Percentiles rank a stretch among this genome's conserved stretches.
Evolutionary conservation across 2,797 vertebrate genomes (phyloP).

Genomic region (Lagocephalus sceleratus): DNA sequence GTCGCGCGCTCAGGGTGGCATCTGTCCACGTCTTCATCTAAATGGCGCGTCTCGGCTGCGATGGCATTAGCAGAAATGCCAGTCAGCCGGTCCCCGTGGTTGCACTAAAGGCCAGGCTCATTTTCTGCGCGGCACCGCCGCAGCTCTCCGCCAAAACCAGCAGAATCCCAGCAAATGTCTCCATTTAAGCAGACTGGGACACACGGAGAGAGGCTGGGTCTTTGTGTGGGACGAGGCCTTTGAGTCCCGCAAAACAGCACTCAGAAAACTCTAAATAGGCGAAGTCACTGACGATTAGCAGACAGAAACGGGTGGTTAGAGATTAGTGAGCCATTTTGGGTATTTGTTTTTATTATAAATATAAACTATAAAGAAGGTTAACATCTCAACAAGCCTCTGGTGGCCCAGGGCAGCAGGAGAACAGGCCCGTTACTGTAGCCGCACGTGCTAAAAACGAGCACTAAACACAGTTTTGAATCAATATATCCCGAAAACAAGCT

Average conservation of each 20-base stretch:
- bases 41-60: constrained; percentile 56
- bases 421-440: too few species aligned
- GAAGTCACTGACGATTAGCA: too few species aligned
- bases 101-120: constrained; percentile 57
- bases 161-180: constrained; percentile 21
- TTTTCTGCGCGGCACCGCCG: constrained; percentile 36
- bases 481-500: too few species aligned
- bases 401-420: too few species aligned
- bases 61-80: constrained; percentile 69
- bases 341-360: too few species aligned
- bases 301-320: too few species aligned
- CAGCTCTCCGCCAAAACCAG: constrained; percentile 32
- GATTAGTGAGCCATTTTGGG: too few species aligned
- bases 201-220: constrained; percentile 7
- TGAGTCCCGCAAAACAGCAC: neutral
- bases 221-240: neutral
- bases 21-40: constrained; percentile 53
- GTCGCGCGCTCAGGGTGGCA: constrained; percentile 55
- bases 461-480: too few species aligned
- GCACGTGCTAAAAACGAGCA: too few species aligned
- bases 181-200: constrained; percentile 14
- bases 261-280: too few species aligned
- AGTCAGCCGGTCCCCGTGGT: constrained; percentile 53
- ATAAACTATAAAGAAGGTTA: too few species aligned
- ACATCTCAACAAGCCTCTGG: too few species aligned